Evolutionary conservation across 2,797 vertebrate species (phyloP).

Genomic region (Acanthurus leucopareius): DNA sequence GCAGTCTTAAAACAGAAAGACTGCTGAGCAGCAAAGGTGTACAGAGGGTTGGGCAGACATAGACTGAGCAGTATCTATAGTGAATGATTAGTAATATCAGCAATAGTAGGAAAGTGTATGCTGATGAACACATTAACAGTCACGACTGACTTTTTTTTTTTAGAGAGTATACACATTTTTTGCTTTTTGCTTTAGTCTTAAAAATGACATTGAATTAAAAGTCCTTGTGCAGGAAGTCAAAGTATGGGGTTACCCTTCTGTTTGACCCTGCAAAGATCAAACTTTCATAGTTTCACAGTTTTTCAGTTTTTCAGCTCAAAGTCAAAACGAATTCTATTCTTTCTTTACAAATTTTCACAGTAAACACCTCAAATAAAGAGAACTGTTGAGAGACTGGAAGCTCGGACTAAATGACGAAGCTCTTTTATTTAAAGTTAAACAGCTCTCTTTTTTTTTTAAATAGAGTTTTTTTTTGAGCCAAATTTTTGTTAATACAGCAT

Average conservation of each 20-base stretch:
- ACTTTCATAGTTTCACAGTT: not conserved
- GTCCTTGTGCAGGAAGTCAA: not conserved
- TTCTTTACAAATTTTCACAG: not conserved
- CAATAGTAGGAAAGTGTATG: not conserved
- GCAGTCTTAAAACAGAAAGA: constrained; percentile 12
- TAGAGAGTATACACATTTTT: not conserved
- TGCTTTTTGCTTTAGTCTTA: constrained; percentile 16
- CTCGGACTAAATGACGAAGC: not conserved
- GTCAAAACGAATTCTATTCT: not conserved
- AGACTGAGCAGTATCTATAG: constrained; percentile 4
- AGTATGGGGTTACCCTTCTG: too few relatives aligned
- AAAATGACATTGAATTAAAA: constrained; percentile 13
- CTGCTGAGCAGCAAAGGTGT: constrained; percentile 7
- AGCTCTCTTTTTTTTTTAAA: not conserved
- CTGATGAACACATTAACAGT: constrained; percentile 6
- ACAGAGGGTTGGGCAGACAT: constrained; percentile 19
- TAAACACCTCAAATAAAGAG: not conserved
- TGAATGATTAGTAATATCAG: constrained; percentile 2
- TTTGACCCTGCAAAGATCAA: not conserved
- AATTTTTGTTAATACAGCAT: not conserved
- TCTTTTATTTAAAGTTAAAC: not conserved
- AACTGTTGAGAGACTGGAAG: not conserved
- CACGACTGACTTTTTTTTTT: not conserved
- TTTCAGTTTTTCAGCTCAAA: not conserved
- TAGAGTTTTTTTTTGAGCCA: not conserved